Base-by-base conservation (phyloP, 2,797 vertebrate species). In the Hirundo rustica region DNA sequence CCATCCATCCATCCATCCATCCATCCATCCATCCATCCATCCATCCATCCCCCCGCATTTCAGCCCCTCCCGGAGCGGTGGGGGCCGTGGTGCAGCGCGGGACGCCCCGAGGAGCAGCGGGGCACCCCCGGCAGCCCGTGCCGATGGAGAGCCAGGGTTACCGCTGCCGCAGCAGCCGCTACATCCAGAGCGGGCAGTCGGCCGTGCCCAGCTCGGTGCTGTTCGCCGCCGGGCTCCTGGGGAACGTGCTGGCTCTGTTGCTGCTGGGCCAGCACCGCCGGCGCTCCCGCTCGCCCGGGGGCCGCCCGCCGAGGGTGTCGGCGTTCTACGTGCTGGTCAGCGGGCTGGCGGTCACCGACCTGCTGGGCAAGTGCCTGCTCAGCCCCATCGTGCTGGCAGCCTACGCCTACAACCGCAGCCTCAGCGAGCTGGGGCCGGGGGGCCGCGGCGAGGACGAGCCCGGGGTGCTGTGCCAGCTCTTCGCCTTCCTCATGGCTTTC, bases 401-500 rank as follows among this genome's bases (percentile, higher is more conserved):
- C 47, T 95, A 97, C 55, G 95, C 83, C 20, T 87, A 94, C 95
- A 98, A 97, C 92, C 85, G 81, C 30, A 88, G 79, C 81, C 64
- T 94, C 13, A 66, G 79, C 36, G 75, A 91, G n/a, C 91, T 93
- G 88, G 90, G 89, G 10, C 73, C 92, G 1, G 48, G 74, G 0
- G 54, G 38, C 4, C n/a, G 16, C 10, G 4, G 7, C 1, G 22
- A 30, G 4, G 18, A 11, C 10, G 48, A 73, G 2, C 60, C 71
- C 2, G 72, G 88, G 0, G 10, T 26, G 18, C 76, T 91, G 11
- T 91, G 96, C 95, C 94, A 95, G 26, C 87, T 95, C 50, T 98
- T 98, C 81, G 97, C 98, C 85, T 98, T 97, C 94, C 40, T 97
- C 75, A 98, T 98, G 98, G 96, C 97, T 5, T 98, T 98, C 96